Evolutionary conservation across 2,797 vertebrate genomes (phyloP).

Genomic region (Molossus molossus): DNA sequence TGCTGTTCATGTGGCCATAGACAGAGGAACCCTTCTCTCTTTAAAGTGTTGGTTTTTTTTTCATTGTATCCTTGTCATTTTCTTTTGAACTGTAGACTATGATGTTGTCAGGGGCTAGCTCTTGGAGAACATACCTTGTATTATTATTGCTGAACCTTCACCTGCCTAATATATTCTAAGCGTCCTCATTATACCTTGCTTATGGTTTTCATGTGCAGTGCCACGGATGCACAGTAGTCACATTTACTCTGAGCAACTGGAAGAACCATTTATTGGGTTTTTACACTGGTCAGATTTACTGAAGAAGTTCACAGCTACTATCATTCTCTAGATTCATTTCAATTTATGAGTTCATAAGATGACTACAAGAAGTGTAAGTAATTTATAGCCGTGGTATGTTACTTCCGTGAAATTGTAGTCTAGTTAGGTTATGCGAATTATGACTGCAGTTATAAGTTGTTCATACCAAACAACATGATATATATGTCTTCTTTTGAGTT

Average conservation of each 20-base stretch:
- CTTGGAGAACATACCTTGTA: background rate
- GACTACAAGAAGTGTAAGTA: slow-evolving; percentile 65
- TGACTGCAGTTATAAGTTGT: slow-evolving; percentile 35
- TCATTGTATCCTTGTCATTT: background rate
- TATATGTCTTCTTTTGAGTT: slow-evolving; percentile 69
- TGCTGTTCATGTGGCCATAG: background rate
- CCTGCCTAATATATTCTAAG: background rate
- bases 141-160: slow-evolving; percentile 30
- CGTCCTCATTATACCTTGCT: background rate
- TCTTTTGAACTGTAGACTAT: background rate
- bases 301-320: slow-evolving; percentile 59
- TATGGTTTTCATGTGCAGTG: background rate
- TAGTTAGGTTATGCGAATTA: slow-evolving; percentile 31
- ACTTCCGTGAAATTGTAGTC: slow-evolving; percentile 66
- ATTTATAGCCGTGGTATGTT: slow-evolving; percentile 61
- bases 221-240: background rate
- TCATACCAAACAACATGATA: slow-evolving; percentile 37
- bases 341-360: slow-evolving; percentile 77
- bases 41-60: background rate
- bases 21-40: background rate
- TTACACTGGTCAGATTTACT: slow-evolving; percentile 19
- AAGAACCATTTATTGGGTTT: slow-evolving; percentile 5
- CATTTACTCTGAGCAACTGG: background rate
- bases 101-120: background rate
- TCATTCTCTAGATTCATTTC: slow-evolving; percentile 82